phyloP scores from a whole-genome alignment of 2,113 vertebrate genomes.

The Rhadina sibilatrix region DNA sequence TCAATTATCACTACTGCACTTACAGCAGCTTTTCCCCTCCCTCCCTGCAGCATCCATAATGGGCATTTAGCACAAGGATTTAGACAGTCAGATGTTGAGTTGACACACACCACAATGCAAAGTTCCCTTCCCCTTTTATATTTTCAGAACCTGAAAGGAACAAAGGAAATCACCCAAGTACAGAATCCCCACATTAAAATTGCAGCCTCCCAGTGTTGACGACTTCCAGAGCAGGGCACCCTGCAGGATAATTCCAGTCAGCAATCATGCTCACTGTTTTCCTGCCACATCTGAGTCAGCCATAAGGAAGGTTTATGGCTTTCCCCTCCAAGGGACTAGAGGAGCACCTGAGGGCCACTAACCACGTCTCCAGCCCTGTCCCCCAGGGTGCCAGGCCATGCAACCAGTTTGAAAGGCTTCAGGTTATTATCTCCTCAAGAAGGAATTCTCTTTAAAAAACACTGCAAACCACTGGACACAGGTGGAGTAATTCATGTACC shows the following conservation, averaged over 20 bases:
- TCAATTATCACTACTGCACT: conserved; percentile 65
- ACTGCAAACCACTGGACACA: neutral
- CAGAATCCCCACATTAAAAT: neutral
- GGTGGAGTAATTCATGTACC: neutral
- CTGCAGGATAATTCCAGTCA: neutral
- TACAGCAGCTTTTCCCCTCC: conserved; percentile 49
- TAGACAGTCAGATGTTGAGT: neutral
- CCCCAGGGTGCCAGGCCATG: neutral
- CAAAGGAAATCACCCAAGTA: neutral
- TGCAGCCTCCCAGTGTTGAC: neutral
- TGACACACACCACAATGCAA: neutral
- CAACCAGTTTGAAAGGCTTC: neutral
- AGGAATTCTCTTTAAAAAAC: neutral
- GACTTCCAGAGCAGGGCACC: neutral
- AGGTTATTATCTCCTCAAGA: neutral
- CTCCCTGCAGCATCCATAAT: conserved; percentile 14
- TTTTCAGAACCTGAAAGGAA: neutral
- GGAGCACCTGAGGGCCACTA: neutral
- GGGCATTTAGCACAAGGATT: conserved; percentile 35
- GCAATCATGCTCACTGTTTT: neutral
- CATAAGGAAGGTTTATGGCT: neutral
- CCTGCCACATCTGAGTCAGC: neutral
- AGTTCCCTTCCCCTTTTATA: neutral
- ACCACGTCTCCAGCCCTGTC: neutral
- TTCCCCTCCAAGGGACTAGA: neutral